Evolutionary conservation across 2,113 vertebrate genomes (phyloP).

Genomic region (Eulemur macaco): DNA sequence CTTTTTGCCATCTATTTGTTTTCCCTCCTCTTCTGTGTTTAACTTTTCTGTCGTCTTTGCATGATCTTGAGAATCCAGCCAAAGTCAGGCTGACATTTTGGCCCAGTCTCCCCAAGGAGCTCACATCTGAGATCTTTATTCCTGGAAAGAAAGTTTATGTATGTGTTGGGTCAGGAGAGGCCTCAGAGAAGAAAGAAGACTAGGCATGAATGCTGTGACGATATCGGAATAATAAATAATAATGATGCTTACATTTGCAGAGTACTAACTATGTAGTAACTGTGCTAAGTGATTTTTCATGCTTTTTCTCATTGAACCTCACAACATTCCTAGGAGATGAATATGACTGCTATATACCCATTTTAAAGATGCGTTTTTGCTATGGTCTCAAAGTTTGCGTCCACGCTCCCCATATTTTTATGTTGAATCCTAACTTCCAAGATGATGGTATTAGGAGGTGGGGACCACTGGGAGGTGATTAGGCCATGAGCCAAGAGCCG

Average conservation of each 20-base stretch:
- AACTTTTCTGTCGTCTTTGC: neutral
- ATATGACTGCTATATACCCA: neutral
- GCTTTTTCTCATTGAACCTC: neutral
- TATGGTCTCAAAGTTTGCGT: neutral
- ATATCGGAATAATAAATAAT: neutral
- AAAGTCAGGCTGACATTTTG: conserved; percentile 71
- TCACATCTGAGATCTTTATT: conserved; percentile 37
- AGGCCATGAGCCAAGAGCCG: neutral
- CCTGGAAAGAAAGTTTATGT: conserved; percentile 37
- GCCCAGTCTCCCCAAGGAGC: conserved; percentile 38
- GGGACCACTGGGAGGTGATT: neutral
- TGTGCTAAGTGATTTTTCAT: neutral
- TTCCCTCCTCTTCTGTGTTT: neutral
- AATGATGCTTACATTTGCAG: neutral
- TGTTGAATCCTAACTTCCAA: neutral
- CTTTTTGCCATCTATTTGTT: neutral
- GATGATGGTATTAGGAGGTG: neutral
- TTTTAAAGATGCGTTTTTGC: neutral
- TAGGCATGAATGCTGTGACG: neutral
- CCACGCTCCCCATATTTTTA: neutral
- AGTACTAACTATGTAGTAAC: neutral
- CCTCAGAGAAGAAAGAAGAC: neutral
- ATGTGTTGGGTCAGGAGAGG: neutral
- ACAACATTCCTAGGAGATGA: neutral
- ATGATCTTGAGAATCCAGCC: conserved; percentile 62